phyloP scores from a whole-genome alignment of 1,140 invertebrate species.

The Eufriesea mexicana region DNA sequence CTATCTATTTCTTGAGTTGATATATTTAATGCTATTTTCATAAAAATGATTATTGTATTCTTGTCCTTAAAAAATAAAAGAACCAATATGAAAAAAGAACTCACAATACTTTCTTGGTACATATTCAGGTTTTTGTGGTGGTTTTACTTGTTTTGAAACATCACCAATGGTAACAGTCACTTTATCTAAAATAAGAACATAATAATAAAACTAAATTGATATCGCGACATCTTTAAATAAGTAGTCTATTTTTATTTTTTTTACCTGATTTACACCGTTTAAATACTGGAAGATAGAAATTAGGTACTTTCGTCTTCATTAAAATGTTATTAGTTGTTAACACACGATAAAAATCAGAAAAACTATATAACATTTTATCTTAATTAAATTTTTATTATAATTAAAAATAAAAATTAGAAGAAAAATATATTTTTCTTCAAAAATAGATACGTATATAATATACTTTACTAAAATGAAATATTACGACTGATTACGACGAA shows the following conservation, averaged over 20 bases:
- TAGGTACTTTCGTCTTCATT: slow-evolving; percentile 44
- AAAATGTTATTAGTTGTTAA: slow-evolving; percentile 59
- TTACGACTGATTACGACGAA: neutral
- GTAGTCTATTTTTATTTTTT: neutral
- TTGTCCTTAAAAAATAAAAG: neutral
- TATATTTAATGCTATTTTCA: slow-evolving; percentile 66
- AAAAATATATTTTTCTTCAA: neutral
- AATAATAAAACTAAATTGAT: neutral
- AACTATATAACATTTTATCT: slow-evolving; percentile 57
- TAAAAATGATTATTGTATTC: neutral
- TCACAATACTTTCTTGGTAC: slow-evolving; percentile 93
- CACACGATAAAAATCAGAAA: slow-evolving; percentile 38
- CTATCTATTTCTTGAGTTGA: slow-evolving; percentile 84
- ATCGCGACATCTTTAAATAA: neutral
- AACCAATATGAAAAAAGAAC: slow-evolving; percentile 70
- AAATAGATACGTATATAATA: neutral
- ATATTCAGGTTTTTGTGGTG: slow-evolving; percentile 88
- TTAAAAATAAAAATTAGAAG: neutral
- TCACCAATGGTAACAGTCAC: slow-evolving; percentile 88
- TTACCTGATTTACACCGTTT: slow-evolving; percentile 73
- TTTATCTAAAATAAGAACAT: slow-evolving; percentile 65
- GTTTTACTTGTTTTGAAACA: slow-evolving; percentile 86
- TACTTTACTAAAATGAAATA: neutral
- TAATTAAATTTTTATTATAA: neutral
- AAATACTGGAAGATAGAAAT: slow-evolving; percentile 58